Evolutionary conservation across 2,797 vertebrate species (phyloP), one percentile per base, ranked within the genome.

Genomic region (Spinibarbus caldwelli): DNA sequence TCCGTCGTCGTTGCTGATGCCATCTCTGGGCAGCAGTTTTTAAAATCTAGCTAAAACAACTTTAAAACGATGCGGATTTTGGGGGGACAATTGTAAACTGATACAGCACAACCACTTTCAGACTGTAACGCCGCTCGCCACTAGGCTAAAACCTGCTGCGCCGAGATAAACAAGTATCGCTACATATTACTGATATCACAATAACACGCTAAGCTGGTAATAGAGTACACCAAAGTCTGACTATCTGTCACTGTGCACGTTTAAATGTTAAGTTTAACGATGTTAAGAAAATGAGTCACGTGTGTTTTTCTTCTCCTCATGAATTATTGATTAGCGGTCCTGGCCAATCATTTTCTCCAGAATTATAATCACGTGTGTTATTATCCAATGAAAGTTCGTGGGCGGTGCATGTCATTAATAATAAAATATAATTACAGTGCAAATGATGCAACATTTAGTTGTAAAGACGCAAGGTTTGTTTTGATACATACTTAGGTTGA

Each of bases 1-100:
- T 97, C 96, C 15, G 92, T 92, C 82, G 92, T 89, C 90, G 95
- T 91, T 86, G 93, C 86, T 10, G 97, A 95, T 92, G 96, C 96
- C 97, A 97, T 97, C 73, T 90, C 52, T 59, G 12, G 86, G 70
- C 86, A 36, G 47, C 31, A 11, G 6, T 71, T 38, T 36, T 49
- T 57, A 6, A 68, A 49, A 29, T 67, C 17, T 23, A 64, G 59
- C n/a, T 81, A 67, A 67, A 73, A 66, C 75, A 77, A 68, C 64
- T 82, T 77, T 86, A 68, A 86, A 82, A 82, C 64, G 45, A 76
- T 19, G 36, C 54, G 23, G 34, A 23, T 85, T 79, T 66, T 49
- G 11, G 43, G 17, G 36, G 14, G 38, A 59, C 64, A 83, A 80
- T 52, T 84, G 82, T 38, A 52, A 88, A 71, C 87, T 80, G 87